phyloP scores from a whole-genome alignment of 2,888 invertebrate genomes.

The Baronia brevicornis region DNA sequence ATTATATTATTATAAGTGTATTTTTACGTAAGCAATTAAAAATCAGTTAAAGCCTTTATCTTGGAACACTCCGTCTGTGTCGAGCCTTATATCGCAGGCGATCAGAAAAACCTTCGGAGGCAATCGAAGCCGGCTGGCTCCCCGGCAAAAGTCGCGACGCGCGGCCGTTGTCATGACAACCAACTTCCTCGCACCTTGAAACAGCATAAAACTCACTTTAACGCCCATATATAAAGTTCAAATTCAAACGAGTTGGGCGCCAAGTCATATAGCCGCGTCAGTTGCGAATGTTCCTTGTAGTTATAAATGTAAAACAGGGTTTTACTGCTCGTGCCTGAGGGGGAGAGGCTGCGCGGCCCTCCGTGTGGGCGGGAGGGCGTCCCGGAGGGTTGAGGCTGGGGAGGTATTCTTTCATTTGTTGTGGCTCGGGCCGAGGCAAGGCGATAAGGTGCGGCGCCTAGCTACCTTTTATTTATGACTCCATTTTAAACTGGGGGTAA shows the following conservation, averaged over 20 bases:
- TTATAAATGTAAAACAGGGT: slow-evolving; percentile 74
- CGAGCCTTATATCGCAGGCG: slow-evolving; percentile 28
- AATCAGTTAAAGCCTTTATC: background rate
- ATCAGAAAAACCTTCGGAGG: slow-evolving; percentile 50
- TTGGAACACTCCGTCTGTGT: slow-evolving; percentile 5
- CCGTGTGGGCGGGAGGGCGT: slow-evolving; percentile 21
- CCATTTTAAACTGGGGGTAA: slow-evolving; percentile 65
- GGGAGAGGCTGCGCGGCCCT: slow-evolving; percentile 30
- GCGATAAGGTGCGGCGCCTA: slow-evolving; percentile 59
- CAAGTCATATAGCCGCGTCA: no score
- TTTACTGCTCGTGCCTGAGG: slow-evolving; percentile 43
- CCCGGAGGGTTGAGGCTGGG: slow-evolving; percentile 24
- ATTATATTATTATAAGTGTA: no score
- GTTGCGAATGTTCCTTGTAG: slow-evolving; percentile 55
- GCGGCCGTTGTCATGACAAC: slow-evolving; percentile 49
- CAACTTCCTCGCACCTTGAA: slow-evolving; percentile 16
- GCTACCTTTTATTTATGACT: slow-evolving; percentile 70
- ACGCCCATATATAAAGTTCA: slow-evolving; percentile 24
- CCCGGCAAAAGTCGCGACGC: slow-evolving; percentile 57
- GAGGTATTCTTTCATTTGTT: slow-evolving; percentile 65
- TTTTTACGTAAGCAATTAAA: no score
- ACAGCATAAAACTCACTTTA: slow-evolving; percentile 27
- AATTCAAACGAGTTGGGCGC: slow-evolving; percentile 18
- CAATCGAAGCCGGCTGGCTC: slow-evolving; percentile 60
- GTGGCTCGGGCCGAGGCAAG: slow-evolving; percentile 36